A percentile compares a stretch with the other conserved stretches of the same genome.
Evolutionary conservation across 2,797 vertebrate species (phyloP).

Genomic region (Sebastolobus altivelis): DNA sequence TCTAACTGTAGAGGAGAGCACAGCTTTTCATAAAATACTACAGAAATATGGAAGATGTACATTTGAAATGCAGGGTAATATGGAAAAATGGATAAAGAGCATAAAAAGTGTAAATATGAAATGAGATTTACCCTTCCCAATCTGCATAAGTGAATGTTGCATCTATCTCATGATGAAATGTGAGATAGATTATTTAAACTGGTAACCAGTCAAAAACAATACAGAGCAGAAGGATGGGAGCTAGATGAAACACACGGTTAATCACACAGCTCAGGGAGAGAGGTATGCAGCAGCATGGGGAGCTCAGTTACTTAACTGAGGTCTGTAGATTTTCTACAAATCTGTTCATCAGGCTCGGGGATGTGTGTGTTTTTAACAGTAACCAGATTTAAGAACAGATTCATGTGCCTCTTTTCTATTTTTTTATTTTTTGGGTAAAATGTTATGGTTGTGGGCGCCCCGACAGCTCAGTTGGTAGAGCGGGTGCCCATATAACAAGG

Average conservation of each 20-base stretch:
- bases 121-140: neutral
- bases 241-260: constrained; percentile 12
- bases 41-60: neutral
- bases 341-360: neutral
- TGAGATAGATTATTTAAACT: constrained; percentile 17
- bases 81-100: neutral
- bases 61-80: neutral
- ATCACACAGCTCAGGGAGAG: constrained; percentile 18
- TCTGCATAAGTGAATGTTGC: neutral
- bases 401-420: neutral
- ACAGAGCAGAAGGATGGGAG: constrained; percentile 14
- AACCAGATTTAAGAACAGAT: constrained; percentile 11
- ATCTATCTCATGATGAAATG: neutral
- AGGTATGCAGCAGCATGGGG: constrained; percentile 1
- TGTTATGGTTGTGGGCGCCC: neutral
- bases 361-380: neutral
- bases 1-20: constrained; percentile 11
- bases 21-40: neutral
- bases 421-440: neutral
- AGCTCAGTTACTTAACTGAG: neutral
- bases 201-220: constrained; percentile 48
- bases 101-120: constrained; percentile 17
- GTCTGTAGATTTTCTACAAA: constrained; percentile 26
- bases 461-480: too few relatives aligned
- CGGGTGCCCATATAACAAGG: too few relatives aligned